Evolutionary conservation across 2,888 invertebrate species (phyloP).

Genomic region (Glaucopsyche alexis): DNA sequence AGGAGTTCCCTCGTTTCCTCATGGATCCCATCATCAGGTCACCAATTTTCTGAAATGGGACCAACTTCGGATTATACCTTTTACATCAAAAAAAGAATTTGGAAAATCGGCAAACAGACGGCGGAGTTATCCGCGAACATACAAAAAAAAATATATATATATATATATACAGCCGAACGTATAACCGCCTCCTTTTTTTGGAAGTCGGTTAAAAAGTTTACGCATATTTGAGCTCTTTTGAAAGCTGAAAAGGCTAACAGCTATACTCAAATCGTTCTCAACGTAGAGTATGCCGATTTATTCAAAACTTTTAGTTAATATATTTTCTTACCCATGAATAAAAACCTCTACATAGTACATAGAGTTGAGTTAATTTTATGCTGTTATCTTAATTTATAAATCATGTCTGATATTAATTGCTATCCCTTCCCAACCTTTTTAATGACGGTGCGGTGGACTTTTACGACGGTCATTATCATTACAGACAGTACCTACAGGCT

Average conservation of each 20-base stretch:
- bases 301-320: neutral
- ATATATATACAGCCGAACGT: too few relatives aligned
- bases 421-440: neutral
- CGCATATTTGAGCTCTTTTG: constrained; percentile 14
- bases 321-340: neutral
- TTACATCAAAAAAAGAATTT: too few relatives aligned
- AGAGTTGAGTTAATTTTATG: neutral
- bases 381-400: neutral
- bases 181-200: too few relatives aligned
- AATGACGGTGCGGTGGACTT: neutral
- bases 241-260: neutral
- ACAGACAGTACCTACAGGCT: neutral
- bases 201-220: too few relatives aligned
- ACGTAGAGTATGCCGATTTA: constrained; percentile 1
- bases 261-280: neutral
- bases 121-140: too few relatives aligned
- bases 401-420: constrained; percentile 6
- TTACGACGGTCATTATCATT: neutral
- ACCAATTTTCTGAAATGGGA: too few relatives aligned
- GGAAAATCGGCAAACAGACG: too few relatives aligned
- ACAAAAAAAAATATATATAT: too few relatives aligned
- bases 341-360: neutral
- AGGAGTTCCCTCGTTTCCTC: too few relatives aligned
- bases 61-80: too few relatives aligned
- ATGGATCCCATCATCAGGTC: too few relatives aligned